Evolutionary conservation across 2,797 vertebrate genomes (phyloP).

Genomic region (Pangasius krempfi): DNA sequence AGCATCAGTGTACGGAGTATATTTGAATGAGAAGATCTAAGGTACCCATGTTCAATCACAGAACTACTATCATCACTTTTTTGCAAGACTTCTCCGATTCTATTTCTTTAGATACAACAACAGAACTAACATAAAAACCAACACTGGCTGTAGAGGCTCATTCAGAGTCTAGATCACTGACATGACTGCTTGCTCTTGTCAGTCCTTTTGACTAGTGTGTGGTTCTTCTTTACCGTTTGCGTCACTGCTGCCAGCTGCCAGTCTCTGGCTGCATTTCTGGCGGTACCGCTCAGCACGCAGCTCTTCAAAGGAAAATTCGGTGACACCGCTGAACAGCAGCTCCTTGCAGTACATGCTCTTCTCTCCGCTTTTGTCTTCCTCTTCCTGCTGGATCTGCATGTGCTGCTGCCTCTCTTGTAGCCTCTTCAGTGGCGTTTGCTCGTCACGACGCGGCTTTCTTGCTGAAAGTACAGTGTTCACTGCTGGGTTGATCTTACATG

Average conservation of each 20-base stretch:
- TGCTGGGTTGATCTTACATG: conserved; percentile 90
- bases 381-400: conserved; percentile 77
- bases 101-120: neutral
- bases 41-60: neutral
- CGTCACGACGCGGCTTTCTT: conserved; percentile 82
- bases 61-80: neutral
- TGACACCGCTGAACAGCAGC: conserved; percentile 86
- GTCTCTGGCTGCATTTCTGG: conserved; percentile 76
- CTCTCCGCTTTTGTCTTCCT: conserved; percentile 75
- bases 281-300: conserved; percentile 87
- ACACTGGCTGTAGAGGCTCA: neutral
- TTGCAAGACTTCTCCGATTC: neutral
- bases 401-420: conserved; percentile 81
- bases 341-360: conserved; percentile 93
- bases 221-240: conserved; percentile 7
- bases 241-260: conserved; percentile 57
- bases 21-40: neutral
- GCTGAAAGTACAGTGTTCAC: conserved; percentile 86
- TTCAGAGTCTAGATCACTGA: neutral
- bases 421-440: conserved; percentile 83
- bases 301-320: conserved; percentile 94
- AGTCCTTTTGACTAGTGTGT: neutral
- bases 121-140: neutral
- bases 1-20: neutral
- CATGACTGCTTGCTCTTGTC: neutral